A percentile compares a stretch with the other conserved stretches of the same genome.
phyloP scores from a whole-genome alignment of 2,113 vertebrate genomes.

The Chrysemys picta region DNA sequence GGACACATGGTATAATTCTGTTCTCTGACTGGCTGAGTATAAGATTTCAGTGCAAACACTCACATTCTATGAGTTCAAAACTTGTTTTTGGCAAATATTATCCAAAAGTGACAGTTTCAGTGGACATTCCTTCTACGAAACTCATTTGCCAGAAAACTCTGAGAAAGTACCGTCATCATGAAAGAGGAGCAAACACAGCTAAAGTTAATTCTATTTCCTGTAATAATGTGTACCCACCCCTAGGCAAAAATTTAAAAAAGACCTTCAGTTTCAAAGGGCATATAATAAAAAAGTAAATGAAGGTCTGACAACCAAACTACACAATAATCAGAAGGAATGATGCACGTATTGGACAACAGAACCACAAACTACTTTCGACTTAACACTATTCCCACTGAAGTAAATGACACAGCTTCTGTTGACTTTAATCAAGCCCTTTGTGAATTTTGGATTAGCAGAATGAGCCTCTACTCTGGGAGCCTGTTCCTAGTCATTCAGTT shows the following conservation, averaged over 20 bases:
- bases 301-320: not conserved
- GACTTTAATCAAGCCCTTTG: not conserved
- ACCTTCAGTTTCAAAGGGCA: not conserved
- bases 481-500: not conserved
- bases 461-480: not conserved
- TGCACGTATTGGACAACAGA: not conserved
- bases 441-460: not conserved
- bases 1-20: not conserved
- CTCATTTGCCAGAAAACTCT: not conserved
- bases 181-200: not conserved
- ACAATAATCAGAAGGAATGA: not conserved
- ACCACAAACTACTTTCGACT: not conserved
- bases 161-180: not conserved
- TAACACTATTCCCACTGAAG: not conserved
- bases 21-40: not conserved
- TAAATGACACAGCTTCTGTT: not conserved
- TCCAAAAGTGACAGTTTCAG: not conserved
- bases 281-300: not conserved
- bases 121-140: not conserved
- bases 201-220: not conserved
- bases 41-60: not conserved
- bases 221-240: not conserved
- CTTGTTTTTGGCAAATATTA: not conserved
- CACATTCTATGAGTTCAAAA: not conserved
- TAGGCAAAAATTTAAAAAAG: not conserved